Conservation (phyloP, 1,140 invertebrate genomes). For the Brachionus rubens region DNA sequence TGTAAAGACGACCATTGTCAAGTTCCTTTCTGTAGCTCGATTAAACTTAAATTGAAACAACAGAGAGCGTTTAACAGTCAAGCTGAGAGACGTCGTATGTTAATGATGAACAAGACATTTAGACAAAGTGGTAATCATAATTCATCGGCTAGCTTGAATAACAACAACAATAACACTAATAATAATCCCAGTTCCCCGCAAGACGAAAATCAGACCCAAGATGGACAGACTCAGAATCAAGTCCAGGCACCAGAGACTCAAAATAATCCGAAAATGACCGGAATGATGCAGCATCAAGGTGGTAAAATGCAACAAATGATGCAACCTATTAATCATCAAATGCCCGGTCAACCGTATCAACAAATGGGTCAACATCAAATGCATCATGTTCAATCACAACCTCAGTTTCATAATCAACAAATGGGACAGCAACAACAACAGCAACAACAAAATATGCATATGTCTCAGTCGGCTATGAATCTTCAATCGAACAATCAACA, state of each 20-base stretch:
- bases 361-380: neutral
- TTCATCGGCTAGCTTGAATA: neutral
- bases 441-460: neutral
- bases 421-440: neutral
- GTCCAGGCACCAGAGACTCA: neutral
- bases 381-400: neutral
- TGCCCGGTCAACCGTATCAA: neutral
- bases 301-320: neutral
- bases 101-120: conserved; percentile 39
- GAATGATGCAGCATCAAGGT: neutral
- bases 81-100: conserved; percentile 41
- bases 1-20: conserved; percentile 43
- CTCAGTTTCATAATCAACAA: neutral
- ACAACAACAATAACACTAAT: neutral
- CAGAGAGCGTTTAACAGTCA: conserved; percentile 17
- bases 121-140: neutral
- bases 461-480: neutral
- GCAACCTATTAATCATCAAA: neutral
- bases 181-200: neutral
- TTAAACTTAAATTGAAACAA: conserved; percentile 30
- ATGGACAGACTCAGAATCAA: neutral
- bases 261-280: neutral
- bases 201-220: neutral
- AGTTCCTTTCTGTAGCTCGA: conserved; percentile 32
- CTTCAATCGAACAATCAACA: neutral